Base-by-base conservation (phyloP, 2,797 vertebrate species). In the Enoplosus armatus region DNA sequence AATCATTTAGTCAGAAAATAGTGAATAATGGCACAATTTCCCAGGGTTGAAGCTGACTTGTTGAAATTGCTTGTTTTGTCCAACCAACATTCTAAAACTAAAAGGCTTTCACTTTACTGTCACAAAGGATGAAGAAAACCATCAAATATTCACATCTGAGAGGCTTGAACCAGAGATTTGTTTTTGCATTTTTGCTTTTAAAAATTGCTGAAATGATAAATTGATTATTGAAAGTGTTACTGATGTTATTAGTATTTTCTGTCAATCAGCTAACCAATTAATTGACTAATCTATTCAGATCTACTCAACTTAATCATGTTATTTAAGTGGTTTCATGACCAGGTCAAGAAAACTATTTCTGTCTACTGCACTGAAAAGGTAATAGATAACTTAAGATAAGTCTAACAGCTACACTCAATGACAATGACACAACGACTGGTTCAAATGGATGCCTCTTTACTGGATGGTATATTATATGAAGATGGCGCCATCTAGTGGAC, bases 401-500 rank as follows among this genome's bases (percentile, higher is more conserved):
- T 54, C 7, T 24, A 14, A 33, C 47, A 53, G 22, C 39, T 10
- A 4, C 5, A 2, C 62, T 18, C 14, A 55, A n/a, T n/a, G n/a
- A n/a, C n/a, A n/a, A n/a, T 24, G 20, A 18, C 5, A 24, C 27
- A 22, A 0, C 22, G 8, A 70, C 12, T 41, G 3, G 24, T 66
- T 77, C 8, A 67, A 20, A 62, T 8, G 16, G 5, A 39, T 53
- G 62, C 8, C 12, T 3, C 22, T 24, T 27, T 16, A 67, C 9
- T 60, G 35, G 16, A 53, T 33, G 35, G 26, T 4, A 35, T 29
- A 8, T 75, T 37, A 12, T 60, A 24, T 60, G 84, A 78, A 15
- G 60, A 75, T 78, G 80, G 62, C 50, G 7, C 92, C 92, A 90
- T 90, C 93, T 92, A 88, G 90, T 91, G 94, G 84, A 56, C n/a